phyloP scores from a whole-genome alignment of 2,888 invertebrate genomes.

The Phrixothrix hirtus region DNA sequence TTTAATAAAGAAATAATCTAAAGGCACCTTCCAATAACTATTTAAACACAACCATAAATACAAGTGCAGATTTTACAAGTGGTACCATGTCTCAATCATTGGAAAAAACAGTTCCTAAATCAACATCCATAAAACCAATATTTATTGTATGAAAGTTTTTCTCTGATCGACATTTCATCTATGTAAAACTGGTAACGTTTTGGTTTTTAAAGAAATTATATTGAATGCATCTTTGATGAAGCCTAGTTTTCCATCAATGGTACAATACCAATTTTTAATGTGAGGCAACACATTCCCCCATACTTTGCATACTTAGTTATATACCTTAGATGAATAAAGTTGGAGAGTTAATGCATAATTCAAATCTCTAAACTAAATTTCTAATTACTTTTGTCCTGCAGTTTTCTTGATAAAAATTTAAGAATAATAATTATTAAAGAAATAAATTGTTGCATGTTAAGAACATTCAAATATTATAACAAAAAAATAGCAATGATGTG shows the following conservation, averaged over 20 bases:
- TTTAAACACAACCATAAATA: too few species aligned
- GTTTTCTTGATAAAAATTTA: too few species aligned
- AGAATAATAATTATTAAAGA: too few species aligned
- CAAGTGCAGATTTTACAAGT: too few species aligned
- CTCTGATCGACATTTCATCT: slow-evolving; percentile 42
- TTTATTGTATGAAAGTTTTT: slow-evolving; percentile 42
- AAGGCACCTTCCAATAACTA: too few species aligned
- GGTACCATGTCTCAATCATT: too few species aligned
- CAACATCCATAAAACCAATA: slow-evolving; percentile 42
- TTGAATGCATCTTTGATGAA: slow-evolving; percentile 35
- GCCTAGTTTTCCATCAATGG: slow-evolving; percentile 29
- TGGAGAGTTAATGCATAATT: slow-evolving; percentile 36
- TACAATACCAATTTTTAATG: slow-evolving; percentile 29
- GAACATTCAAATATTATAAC: too few species aligned
- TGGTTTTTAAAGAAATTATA: slow-evolving; percentile 20
- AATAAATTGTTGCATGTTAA: too few species aligned
- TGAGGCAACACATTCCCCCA: slow-evolving; percentile 26
- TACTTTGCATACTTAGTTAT: slow-evolving; percentile 42
- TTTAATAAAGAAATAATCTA: too few species aligned
- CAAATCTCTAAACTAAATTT: neutral
- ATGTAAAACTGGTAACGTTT: slow-evolving; percentile 13
- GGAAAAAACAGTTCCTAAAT: too few species aligned
- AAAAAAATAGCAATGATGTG: too few species aligned
- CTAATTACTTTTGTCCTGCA: too few species aligned
- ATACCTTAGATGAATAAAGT: slow-evolving; percentile 44